Base-by-base conservation (phyloP, 1,140 invertebrate species). In the Drosophila varians region DNA sequence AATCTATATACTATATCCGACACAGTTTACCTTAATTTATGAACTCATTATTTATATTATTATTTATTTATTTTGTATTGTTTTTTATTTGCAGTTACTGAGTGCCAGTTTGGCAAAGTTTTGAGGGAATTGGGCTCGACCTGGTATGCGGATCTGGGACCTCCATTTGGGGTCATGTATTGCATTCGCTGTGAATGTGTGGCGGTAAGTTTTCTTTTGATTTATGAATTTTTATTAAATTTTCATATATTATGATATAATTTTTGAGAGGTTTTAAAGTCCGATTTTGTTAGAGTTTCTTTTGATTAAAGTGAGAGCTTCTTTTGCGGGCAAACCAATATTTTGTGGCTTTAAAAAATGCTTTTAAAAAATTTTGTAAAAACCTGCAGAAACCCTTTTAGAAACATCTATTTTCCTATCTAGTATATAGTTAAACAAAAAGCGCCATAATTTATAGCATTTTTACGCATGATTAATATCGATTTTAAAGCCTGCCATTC, bases 171-270 rank as follows among this genome's bases (percentile, higher is more conserved):
- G 45, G 94, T 97, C 40, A 96, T 98, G 94, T 96, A 96, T 92
- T 98, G 97, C 93, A 97, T 98, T 92, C 95, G 95, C 92, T 98
- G 97, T 93, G 95, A 97, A 93, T 98, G 97, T 92, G 93, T 96
- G 84, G 93, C 95, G 93, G 97, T 98, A 94, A 96, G 96, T 87
- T 28, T 14, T 43, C 9, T 23, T 26, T 6, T 18, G 9, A 5
- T 3, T 34, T n/a, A n/a, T n/a, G n/a, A n/a, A 12, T 11, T 21
- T 7, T 12, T 12, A 9, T n/a, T 31, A 31, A 31, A 6, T 31
- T 31, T 31, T 9, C 6, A 34, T 4, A 34, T 4, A 4, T 34
- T n/a, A 2, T 5, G 6, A 6, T 1, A 7, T 26, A 34, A 6
- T 34, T 34, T 12, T 34, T 34, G 31, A n/a, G 2, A 12, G 31